A percentile compares a stretch with the other conserved stretches of the same genome.
Conservation (phyloP, 92 coral and sea anemone species). For the Bergia sp. region DNA sequence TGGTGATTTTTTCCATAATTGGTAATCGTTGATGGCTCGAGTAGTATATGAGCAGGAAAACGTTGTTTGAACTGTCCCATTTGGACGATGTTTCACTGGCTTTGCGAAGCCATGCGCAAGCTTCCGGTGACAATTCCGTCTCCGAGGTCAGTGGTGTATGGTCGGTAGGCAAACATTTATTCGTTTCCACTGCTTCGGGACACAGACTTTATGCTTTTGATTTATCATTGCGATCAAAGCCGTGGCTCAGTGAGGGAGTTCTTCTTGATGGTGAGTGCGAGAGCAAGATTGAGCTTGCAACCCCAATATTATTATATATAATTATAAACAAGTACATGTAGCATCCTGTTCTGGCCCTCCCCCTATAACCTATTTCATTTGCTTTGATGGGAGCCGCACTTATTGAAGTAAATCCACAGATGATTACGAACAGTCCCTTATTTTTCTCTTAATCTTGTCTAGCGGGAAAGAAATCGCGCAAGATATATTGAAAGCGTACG, state of each 20-base stretch:
- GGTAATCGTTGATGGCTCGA: neutral
- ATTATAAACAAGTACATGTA: neutral
- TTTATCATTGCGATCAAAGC: constrained; percentile 76
- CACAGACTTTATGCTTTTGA: constrained; percentile 77
- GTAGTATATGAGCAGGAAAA: neutral
- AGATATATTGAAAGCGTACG: no score
- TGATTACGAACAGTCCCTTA: no score
- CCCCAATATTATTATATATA: neutral
- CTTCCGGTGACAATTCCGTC: neutral
- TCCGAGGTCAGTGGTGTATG: constrained; percentile 68
- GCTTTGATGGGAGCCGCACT: no score
- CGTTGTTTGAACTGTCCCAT: constrained; percentile 1
- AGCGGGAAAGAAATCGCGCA: no score
- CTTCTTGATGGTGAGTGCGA: constrained; percentile 55
- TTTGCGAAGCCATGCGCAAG: constrained; percentile 1
- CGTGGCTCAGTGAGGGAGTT: constrained; percentile 56
- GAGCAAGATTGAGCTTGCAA: neutral
- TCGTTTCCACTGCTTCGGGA: constrained; percentile 68
- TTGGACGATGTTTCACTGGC: constrained; percentile 25
- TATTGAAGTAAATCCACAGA: no score
- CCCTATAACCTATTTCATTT: neutral
- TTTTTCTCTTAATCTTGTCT: no score
- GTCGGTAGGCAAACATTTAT: constrained; percentile 77
- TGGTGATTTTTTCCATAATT: neutral
- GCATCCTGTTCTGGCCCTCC: neutral